Evolutionary conservation across 2,888 invertebrate genomes (phyloP).

Genomic region (Erebia epiphron): DNA sequence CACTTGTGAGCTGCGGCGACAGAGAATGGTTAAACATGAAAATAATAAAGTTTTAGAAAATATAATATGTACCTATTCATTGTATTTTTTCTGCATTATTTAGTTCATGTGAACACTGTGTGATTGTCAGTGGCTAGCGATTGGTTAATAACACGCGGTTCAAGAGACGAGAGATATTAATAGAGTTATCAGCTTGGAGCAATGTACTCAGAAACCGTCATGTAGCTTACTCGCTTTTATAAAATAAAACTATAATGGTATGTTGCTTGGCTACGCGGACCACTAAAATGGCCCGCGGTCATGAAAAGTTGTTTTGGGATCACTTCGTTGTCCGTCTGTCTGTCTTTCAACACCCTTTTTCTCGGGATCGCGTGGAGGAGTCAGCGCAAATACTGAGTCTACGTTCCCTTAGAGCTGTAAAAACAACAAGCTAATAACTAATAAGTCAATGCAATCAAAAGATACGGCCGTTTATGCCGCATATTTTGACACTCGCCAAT

Average conservation of each 20-base stretch:
- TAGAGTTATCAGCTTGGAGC: slow-evolving; percentile 75
- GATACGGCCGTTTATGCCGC: too few species aligned
- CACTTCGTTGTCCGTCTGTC: too few species aligned
- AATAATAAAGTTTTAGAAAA: not conserved
- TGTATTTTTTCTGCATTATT: slow-evolving; percentile 17
- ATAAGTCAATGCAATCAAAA: too few species aligned
- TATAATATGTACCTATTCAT: not conserved
- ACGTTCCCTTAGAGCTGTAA: too few species aligned
- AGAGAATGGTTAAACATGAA: not conserved
- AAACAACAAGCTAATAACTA: too few species aligned
- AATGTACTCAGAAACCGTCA: slow-evolving; percentile 59
- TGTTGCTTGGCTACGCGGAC: too few species aligned
- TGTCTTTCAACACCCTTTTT: too few species aligned
- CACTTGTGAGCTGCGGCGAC: slow-evolving; percentile 8
- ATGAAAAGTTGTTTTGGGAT: too few species aligned
- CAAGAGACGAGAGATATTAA: slow-evolving; percentile 67
- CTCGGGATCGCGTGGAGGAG: too few species aligned
- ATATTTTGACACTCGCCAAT: too few species aligned
- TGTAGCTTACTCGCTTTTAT: slow-evolving; percentile 15
- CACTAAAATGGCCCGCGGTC: not conserved
- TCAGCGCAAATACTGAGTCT: too few species aligned
- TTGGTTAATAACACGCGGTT: slow-evolving; percentile 57
- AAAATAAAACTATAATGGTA: too few species aligned
- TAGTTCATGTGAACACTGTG: slow-evolving; percentile 20
- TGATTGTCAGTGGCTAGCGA: slow-evolving; percentile 38